phyloP scores from a whole-genome alignment of 2,888 invertebrate species.

The Spilarctia lutea region DNA sequence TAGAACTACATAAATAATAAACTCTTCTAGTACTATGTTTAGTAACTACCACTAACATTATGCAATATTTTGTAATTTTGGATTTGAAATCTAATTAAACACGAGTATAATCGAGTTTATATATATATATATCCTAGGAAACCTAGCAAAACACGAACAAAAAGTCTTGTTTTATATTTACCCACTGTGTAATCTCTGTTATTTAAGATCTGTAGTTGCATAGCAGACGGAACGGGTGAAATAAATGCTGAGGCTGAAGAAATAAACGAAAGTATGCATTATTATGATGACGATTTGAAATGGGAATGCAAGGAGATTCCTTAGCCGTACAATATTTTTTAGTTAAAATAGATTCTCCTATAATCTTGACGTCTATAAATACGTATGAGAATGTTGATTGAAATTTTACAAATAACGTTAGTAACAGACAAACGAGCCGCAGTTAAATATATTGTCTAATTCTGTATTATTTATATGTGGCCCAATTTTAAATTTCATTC shows the following conservation, averaged over 20 bases:
- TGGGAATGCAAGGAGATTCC: constrained; percentile 59
- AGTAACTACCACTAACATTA: too few species aligned
- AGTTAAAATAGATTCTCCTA: constrained; percentile 29
- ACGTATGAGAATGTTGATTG: constrained; percentile 38
- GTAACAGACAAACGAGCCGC: neutral
- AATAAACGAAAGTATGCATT: constrained; percentile 85
- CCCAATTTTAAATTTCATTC: neutral
- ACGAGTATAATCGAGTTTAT: too few species aligned
- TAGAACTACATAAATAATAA: too few species aligned
- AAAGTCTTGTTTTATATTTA: neutral
- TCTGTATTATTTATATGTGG: neutral
- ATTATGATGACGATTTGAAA: constrained; percentile 81
- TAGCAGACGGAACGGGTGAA: constrained; percentile 72
- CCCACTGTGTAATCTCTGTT: constrained; percentile 53
- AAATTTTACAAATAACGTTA: constrained; percentile 38
- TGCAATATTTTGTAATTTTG: too few species aligned
- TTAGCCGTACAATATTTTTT: constrained; percentile 34
- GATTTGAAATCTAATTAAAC: too few species aligned
- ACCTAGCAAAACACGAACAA: neutral
- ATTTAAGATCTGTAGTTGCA: constrained; percentile 61
- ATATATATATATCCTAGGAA: too few species aligned
- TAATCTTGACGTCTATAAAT: constrained; percentile 45
- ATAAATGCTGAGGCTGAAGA: constrained; percentile 79
- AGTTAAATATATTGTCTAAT: neutral
- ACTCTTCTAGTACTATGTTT: too few species aligned